Evolutionary conservation across 2,797 vertebrate species (phyloP).

Genomic region (Gouania willdenowi): DNA sequence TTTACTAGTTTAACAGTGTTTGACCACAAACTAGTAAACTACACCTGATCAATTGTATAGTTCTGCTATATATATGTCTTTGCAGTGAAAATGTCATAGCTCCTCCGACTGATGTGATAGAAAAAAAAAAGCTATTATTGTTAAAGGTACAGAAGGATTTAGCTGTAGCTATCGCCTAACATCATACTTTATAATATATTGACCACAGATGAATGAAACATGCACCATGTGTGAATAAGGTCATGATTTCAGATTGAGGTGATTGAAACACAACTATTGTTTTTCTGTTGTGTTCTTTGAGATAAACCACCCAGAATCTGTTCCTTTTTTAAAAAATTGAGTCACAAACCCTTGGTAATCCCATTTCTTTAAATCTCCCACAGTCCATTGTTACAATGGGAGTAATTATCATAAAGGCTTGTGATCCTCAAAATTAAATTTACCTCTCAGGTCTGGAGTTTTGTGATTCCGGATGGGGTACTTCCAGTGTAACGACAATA

Average conservation of each 20-base stretch:
- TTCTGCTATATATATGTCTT: too few relatives aligned
- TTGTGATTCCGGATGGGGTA: conserved; percentile 56
- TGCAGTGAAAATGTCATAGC: too few relatives aligned
- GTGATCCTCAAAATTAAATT: conserved; percentile 72
- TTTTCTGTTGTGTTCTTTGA: conserved; percentile 20
- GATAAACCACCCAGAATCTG: conserved; percentile 31
- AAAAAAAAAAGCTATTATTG: too few relatives aligned
- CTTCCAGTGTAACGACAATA: conserved; percentile 48
- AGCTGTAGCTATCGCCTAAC: too few relatives aligned
- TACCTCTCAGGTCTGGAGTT: conserved; percentile 47
- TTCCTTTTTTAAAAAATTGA: conserved; percentile 41
- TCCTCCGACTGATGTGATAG: too few relatives aligned
- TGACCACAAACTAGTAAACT: too few relatives aligned
- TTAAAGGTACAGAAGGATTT: too few relatives aligned
- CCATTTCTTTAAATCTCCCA: conserved; percentile 42
- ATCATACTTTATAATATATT: too few relatives aligned
- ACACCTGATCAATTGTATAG: too few relatives aligned
- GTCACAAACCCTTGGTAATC: conserved; percentile 57
- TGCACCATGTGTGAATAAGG: conserved; percentile 3
- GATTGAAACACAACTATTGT: conserved; percentile 36
- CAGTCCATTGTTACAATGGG: conserved; percentile 42
- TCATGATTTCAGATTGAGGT: conserved; percentile 23
- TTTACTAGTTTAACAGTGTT: too few relatives aligned
- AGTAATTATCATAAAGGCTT: conserved; percentile 60
- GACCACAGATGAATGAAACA: not conserved